Percentiles rank a stretch among this genome's conserved stretches.
Evolutionary conservation across 2,113 vertebrate genomes (phyloP).

Genomic region (Chaetops frenatus): DNA sequence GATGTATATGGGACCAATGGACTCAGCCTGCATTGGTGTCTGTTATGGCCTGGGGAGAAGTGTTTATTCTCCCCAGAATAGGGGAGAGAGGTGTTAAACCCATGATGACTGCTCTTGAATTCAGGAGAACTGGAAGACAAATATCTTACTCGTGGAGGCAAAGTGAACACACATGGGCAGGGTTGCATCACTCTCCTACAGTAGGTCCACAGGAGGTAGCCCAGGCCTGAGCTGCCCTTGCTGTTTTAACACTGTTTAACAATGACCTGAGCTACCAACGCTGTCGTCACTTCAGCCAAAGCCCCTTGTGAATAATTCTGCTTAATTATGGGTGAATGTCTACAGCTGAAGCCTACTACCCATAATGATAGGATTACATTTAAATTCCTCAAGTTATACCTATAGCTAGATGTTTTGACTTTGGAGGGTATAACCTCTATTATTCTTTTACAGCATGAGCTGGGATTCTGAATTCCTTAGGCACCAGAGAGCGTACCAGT

Average conservation of each 20-base stretch:
- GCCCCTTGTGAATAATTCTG: background rate
- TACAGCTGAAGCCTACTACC: background rate
- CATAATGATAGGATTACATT: background rate
- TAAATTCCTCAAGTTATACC: background rate
- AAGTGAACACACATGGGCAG: background rate
- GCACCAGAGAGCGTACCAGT: background rate
- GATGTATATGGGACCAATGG: background rate
- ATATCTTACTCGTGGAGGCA: fast-evolving
- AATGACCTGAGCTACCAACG: background rate
- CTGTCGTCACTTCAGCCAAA: background rate
- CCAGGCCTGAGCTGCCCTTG: background rate
- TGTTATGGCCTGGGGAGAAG: fast-evolving
- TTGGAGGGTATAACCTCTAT: background rate
- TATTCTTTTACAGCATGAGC: background rate
- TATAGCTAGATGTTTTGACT: background rate
- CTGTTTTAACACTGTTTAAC: background rate
- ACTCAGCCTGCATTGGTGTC: background rate
- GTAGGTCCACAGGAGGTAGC: fast-evolving
- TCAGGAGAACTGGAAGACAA: background rate
- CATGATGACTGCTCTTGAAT: background rate
- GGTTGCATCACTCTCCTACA: background rate
- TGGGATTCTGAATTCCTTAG: background rate
- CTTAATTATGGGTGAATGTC: background rate
- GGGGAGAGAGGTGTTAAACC: background rate
- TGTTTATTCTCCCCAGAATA: no score